phyloP scores from a whole-genome alignment of 2,113 vertebrate genomes.

The Oreochromis tanganicae region DNA sequence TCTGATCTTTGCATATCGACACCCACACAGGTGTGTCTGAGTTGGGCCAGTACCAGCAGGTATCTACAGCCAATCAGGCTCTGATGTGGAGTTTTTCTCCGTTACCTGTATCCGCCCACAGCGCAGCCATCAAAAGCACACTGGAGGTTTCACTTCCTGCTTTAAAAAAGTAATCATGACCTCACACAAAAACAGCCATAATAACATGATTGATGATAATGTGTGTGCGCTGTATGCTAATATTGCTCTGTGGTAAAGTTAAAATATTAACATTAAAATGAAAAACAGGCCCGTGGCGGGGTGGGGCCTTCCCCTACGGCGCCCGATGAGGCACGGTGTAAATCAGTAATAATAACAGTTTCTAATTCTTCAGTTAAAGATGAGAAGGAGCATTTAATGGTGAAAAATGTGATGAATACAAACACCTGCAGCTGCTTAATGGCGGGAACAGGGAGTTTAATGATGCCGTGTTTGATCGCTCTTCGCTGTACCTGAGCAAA shows the following conservation, averaged over 20 bases:
- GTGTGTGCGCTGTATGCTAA: neutral
- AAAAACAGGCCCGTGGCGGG: rapidly evolving
- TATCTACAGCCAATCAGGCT: neutral
- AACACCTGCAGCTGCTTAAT: neutral
- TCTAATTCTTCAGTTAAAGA: neutral
- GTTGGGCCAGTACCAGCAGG: neutral
- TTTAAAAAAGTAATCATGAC: neutral
- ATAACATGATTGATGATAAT: neutral
- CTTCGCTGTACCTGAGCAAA: neutral
- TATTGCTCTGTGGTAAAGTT: neutral
- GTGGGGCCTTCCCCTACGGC: neutral
- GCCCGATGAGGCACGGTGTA: no score
- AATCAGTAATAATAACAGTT: no score
- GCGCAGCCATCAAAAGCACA: neutral
- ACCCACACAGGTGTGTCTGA: neutral
- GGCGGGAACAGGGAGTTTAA: neutral
- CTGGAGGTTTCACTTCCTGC: neutral
- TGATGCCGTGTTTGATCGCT: neutral
- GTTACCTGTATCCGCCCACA: neutral
- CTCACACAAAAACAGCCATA: neutral
- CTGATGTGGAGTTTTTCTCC: neutral
- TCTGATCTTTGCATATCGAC: neutral
- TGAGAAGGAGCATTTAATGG: neutral
- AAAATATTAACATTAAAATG: neutral
- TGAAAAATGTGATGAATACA: neutral